Evolutionary conservation across 2,797 vertebrate genomes (phyloP).

Genomic region (Poliocrania exsul): DNA sequence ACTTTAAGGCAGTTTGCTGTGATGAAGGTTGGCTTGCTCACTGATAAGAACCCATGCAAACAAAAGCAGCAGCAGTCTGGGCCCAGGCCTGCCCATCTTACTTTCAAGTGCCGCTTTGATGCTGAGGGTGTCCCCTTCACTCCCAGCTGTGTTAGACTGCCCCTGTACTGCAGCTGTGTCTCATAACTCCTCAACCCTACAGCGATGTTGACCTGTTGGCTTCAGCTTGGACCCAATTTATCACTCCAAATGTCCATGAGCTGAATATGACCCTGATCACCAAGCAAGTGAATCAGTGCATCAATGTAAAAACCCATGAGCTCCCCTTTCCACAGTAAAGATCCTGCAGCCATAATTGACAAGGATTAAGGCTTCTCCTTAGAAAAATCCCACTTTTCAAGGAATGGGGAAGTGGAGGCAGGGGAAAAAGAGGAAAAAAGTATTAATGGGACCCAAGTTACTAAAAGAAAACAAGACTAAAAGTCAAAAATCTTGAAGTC

Average conservation of each 20-base stretch:
- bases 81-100: not conserved
- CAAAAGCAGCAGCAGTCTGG: rapidly evolving
- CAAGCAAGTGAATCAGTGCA: not conserved
- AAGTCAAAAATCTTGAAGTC: not conserved
- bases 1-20: not conserved
- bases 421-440: too few relatives aligned
- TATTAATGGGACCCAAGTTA: not conserved
- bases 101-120: not conserved
- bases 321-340: not conserved
- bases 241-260: not conserved
- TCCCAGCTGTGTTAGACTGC: not conserved
- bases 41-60: not conserved
- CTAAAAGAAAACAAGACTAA: not conserved
- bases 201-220: not conserved
- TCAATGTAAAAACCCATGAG: not conserved
- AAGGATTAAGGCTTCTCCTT: not conserved
- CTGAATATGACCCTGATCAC: not conserved
- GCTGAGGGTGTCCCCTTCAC: not conserved
- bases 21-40: not conserved
- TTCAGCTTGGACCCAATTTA: not conserved
- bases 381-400: not conserved
- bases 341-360: not conserved
- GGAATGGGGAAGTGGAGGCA: not conserved
- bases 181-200: not conserved
- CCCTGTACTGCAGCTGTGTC: not conserved